Percentiles rank a stretch among this genome's conserved stretches.
phyloP scores from a whole-genome alignment of 2,888 invertebrate species.

The Uloborus plumipes region DNA sequence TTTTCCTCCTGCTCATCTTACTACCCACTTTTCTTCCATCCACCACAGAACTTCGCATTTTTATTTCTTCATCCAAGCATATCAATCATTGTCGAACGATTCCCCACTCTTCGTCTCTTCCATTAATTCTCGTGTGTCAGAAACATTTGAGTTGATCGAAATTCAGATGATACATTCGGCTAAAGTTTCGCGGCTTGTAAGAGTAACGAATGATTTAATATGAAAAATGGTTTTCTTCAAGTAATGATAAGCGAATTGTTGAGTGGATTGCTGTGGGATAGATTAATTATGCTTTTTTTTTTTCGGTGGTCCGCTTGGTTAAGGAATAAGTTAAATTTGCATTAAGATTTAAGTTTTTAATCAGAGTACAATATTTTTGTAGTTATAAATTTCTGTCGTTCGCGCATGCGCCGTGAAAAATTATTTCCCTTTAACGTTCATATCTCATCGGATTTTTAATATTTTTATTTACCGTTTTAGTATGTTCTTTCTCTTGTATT shows the following conservation, averaged over 20 bases:
- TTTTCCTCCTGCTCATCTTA: slow-evolving; percentile 14
- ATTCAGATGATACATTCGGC: slow-evolving; percentile 54
- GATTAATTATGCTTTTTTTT: no score
- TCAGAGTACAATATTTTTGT: no score
- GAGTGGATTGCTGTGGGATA: neutral
- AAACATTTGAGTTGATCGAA: slow-evolving; percentile 60
- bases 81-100: slow-evolving; percentile 52
- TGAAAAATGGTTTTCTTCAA: slow-evolving; percentile 30
- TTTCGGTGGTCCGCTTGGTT: no score
- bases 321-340: no score
- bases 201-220: slow-evolving; percentile 45
- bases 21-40: no score
- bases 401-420: no score
- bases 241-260: neutral
- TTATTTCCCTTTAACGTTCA: no score
- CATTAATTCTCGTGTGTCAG: slow-evolving; percentile 47
- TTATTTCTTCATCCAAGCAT: slow-evolving; percentile 48
- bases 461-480: no score
- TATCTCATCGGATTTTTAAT: no score
- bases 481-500: no score
- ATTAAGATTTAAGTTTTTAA: no score
- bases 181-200: slow-evolving; percentile 18
- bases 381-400: no score
- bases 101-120: slow-evolving; percentile 32
- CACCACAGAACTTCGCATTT: slow-evolving; percentile 38